Evolutionary conservation across 2,888 invertebrate genomes (phyloP).

Genomic region (Priapulus caudatus): DNA sequence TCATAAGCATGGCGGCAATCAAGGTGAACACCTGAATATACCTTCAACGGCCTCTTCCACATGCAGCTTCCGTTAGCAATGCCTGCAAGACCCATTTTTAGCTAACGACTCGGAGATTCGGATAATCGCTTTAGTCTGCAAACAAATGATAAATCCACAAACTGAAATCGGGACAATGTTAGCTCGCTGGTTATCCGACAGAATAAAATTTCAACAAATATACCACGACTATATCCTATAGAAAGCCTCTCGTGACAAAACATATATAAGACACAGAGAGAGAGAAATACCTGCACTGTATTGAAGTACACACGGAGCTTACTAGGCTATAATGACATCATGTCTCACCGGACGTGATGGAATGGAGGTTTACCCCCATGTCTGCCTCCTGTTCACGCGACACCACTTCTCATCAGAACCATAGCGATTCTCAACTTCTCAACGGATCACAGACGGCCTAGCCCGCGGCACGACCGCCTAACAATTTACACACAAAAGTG

Average conservation of each 20-base stretch:
- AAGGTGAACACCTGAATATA: conserved; percentile 95
- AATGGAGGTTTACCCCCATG: conserved; percentile 68
- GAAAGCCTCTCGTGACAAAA: neutral
- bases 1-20: conserved; percentile 86
- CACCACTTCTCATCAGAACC: conserved; percentile 72
- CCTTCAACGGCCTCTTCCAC: conserved; percentile 86
- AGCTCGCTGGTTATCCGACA: neutral
- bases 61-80: conserved; percentile 77
- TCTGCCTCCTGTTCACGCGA: conserved; percentile 37
- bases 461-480: conserved; percentile 79
- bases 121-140: conserved; percentile 86
- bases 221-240: neutral
- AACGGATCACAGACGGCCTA: conserved; percentile 63
- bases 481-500: too few relatives aligned
- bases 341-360: conserved; percentile 76
- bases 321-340: too few relatives aligned
- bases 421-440: conserved; percentile 82
- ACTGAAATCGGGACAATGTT: too few relatives aligned
- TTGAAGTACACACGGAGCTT: too few relatives aligned
- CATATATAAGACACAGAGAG: too few relatives aligned
- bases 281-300: too few relatives aligned
- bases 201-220: neutral
- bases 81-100: conserved; percentile 87
- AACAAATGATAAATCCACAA: conserved; percentile 26
- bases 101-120: conserved; percentile 92